Percentiles rank a stretch among this genome's conserved stretches.
Conservation (phyloP, 2,888 invertebrate genomes). For the Lasioglossum malachurum region DNA sequence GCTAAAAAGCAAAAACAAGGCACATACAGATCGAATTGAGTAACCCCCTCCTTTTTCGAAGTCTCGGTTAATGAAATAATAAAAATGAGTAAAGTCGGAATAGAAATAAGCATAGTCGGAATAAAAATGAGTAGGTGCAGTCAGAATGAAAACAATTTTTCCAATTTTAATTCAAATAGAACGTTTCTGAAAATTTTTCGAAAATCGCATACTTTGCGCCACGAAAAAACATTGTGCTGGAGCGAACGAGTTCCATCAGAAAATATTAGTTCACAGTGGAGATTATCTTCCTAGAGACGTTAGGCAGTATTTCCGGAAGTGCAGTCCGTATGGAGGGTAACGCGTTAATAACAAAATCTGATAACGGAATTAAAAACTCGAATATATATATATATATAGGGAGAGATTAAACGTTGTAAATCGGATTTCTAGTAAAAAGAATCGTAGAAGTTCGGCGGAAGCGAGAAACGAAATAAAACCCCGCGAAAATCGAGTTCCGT, state of each 20-base stretch:
- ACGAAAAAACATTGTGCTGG: background rate
- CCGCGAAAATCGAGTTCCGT: slow-evolving; percentile 59
- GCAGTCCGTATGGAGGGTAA: too few relatives aligned
- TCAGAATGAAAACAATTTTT: too few relatives aligned
- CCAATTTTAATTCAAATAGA: too few relatives aligned
- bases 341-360: slow-evolving; percentile 14
- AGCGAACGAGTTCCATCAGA: background rate
- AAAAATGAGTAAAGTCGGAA: too few relatives aligned
- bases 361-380: slow-evolving; percentile 23
- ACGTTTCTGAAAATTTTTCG: background rate
- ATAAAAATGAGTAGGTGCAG: too few relatives aligned
- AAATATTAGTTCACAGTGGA: background rate
- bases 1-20: too few relatives aligned
- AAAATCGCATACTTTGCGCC: background rate
- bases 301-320: background rate
- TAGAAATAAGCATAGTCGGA: too few relatives aligned
- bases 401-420: slow-evolving; percentile 37
- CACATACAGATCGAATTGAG: too few relatives aligned
- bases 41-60: too few relatives aligned
- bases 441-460: slow-evolving; percentile 48
- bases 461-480: slow-evolving; percentile 66
- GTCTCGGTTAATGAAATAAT: too few relatives aligned
- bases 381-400: background rate
- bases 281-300: background rate
- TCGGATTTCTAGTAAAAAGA: slow-evolving; percentile 50